Conservation (phyloP, 2,113 vertebrate species). For the Pristiophorus japonicus region DNA sequence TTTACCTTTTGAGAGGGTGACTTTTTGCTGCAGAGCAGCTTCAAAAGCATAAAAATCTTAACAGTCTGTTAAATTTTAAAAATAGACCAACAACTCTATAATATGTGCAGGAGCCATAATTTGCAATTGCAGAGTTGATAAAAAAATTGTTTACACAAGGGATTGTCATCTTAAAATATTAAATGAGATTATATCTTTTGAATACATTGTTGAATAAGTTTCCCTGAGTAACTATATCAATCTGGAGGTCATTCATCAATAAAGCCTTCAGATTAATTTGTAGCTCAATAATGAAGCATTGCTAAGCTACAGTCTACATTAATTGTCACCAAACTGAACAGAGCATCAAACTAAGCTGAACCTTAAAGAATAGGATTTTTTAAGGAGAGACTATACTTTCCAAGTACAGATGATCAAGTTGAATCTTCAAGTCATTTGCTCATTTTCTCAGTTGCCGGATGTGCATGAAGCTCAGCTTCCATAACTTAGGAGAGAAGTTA, state of each 20-base stretch:
- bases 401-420: neutral
- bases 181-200: neutral
- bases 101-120: neutral
- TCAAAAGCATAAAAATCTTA: neutral
- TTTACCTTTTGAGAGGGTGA: neutral
- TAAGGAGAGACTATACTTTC: neutral
- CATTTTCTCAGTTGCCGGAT: neutral
- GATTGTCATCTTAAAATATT: neutral
- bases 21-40: neutral
- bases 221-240: conserved; percentile 9
- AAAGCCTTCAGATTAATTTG: neutral
- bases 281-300: neutral
- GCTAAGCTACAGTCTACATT: neutral
- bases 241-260: neutral
- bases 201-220: neutral
- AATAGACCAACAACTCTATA: neutral
- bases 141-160: neutral
- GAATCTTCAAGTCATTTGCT: neutral
- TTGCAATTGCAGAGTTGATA: neutral
- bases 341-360: neutral
- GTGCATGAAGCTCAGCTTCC: neutral
- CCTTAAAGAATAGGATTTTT: neutral
- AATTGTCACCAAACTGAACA: neutral
- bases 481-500: neutral
- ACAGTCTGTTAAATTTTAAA: conserved; percentile 19